Conservation (phyloP, 2,888 invertebrate genomes). For the Melinopterus prodromus region DNA sequence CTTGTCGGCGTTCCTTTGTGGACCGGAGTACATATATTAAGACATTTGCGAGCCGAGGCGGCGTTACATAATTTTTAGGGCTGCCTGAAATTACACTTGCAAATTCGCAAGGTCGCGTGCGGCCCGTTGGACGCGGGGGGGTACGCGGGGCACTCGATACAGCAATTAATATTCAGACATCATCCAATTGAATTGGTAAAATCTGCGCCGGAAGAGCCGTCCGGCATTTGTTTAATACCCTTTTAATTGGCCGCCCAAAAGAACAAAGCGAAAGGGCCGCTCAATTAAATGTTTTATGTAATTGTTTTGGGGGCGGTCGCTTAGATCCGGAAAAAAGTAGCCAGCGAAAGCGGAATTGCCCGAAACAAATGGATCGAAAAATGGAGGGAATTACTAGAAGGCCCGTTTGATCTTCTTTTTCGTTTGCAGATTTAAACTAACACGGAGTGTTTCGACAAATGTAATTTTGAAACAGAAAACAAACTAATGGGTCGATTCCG, state of each 20-base stretch:
- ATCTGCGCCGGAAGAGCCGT: constrained; percentile 6
- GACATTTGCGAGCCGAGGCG: constrained; percentile 18
- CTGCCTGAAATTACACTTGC: constrained; percentile 13
- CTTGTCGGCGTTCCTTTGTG: constrained; percentile 16
- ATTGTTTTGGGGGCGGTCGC: not conserved
- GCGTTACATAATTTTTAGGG: constrained; percentile 22
- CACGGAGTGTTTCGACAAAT: not conserved
- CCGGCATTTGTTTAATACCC: constrained; percentile 12
- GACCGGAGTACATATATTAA: constrained; percentile 18
- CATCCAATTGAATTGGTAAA: constrained; percentile 5
- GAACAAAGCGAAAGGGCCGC: not conserved
- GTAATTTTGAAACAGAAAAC: too few relatives aligned
- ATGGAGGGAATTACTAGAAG: not conserved
- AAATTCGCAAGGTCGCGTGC: constrained; percentile 21
- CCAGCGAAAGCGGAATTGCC: not conserved
- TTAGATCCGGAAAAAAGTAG: not conserved
- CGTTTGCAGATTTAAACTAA: not conserved
- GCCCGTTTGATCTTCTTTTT: not conserved
- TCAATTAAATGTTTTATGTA: constrained; percentile 4
- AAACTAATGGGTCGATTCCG: too few relatives aligned
- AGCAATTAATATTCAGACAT: constrained; percentile 4
- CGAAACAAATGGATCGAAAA: not conserved
- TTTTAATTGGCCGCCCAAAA: not conserved
- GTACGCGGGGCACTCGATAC: not conserved
- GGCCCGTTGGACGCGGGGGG: not conserved